phyloP scores from a whole-genome alignment of 2,888 invertebrate species.

The Dryadula phaetusa region DNA sequence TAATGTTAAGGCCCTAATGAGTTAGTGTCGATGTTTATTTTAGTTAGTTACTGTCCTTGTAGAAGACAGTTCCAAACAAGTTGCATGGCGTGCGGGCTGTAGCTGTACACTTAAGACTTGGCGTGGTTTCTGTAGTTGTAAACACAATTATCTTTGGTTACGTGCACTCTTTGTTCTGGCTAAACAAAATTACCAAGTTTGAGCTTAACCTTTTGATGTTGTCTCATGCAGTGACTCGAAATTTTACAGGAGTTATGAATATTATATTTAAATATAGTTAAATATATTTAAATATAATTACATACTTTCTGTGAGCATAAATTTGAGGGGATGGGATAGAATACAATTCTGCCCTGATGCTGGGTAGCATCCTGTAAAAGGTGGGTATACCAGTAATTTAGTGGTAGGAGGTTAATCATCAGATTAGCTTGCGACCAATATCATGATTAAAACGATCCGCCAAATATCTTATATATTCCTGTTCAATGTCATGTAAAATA shows the following conservation, averaged over 20 bases:
- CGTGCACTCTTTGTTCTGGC: constrained; percentile 15
- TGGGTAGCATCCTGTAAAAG: too few species aligned
- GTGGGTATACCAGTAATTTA: too few species aligned
- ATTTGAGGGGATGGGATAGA: too few species aligned
- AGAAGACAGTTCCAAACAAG: constrained; percentile 25
- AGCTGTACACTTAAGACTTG: constrained; percentile 20
- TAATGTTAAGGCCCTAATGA: neutral
- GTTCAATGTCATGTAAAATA: too few species aligned
- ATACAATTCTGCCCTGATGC: too few species aligned
- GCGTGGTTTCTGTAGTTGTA: constrained; percentile 19
- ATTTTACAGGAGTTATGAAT: neutral
- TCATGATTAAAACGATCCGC: too few species aligned
- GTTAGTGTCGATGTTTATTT: constrained; percentile 11
- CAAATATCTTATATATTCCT: too few species aligned
- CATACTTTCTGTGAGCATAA: too few species aligned
- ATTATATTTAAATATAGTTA: too few species aligned
- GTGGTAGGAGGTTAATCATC: too few species aligned
- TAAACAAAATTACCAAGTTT: constrained; percentile 14
- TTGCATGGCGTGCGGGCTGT: constrained; percentile 19
- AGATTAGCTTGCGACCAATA: too few species aligned
- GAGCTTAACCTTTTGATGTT: neutral
- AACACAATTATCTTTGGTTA: constrained; percentile 29
- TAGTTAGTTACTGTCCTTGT: constrained; percentile 19
- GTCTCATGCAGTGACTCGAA: neutral
- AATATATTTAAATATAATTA: too few species aligned